A percentile compares a stretch with the other conserved stretches of the same genome.
These are phyloP conservation scores for Protobothrops mucrosquamatus DNA, from an alignment of 2,113 vertebrate genomes.

Conservation along the genomic window DNA sequence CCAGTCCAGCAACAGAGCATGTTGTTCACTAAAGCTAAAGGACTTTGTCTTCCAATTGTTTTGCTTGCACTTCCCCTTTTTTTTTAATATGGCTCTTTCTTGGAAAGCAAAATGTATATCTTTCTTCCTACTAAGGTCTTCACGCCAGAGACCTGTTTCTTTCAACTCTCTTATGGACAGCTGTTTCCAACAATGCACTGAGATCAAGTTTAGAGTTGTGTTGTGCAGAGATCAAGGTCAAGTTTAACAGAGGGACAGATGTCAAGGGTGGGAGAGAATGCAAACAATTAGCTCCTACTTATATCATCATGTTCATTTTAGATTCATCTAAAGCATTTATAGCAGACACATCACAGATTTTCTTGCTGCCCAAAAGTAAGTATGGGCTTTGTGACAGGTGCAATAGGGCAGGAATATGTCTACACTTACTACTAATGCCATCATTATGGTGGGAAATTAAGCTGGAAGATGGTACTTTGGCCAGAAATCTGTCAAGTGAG, in stretches of 20 bases:
- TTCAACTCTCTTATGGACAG: constrained; percentile 27
- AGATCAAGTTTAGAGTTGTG: constrained; percentile 45
- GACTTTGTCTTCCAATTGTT: too few species aligned
- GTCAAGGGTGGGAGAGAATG: not conserved
- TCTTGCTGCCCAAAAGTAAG: not conserved
- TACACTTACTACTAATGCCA: not conserved
- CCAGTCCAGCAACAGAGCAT: not conserved
- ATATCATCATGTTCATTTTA: not conserved
- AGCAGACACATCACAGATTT: not conserved
- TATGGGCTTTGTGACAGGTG: not conserved
- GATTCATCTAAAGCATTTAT: constrained; percentile 17
- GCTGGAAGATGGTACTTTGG: not conserved
- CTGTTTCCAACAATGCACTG: constrained; percentile 42
- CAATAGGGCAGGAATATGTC: not conserved
- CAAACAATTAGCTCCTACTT: constrained; percentile 25
- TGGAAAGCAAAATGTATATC: constrained; percentile 41
- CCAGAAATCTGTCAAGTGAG: not conserved
- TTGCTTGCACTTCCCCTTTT: not conserved
- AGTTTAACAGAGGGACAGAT: constrained; percentile 39
- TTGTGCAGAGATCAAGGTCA: constrained; percentile 10
- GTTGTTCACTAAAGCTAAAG: not conserved
- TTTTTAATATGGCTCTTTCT: constrained; percentile 4
- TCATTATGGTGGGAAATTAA: not conserved
- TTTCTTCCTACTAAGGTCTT: not conserved
- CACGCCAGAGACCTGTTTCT: constrained; percentile 36